These are phyloP conservation scores for Azorinus chamasolen DNA, from an alignment of 2,888 invertebrate genomes.

Conservation along the genomic window DNA sequence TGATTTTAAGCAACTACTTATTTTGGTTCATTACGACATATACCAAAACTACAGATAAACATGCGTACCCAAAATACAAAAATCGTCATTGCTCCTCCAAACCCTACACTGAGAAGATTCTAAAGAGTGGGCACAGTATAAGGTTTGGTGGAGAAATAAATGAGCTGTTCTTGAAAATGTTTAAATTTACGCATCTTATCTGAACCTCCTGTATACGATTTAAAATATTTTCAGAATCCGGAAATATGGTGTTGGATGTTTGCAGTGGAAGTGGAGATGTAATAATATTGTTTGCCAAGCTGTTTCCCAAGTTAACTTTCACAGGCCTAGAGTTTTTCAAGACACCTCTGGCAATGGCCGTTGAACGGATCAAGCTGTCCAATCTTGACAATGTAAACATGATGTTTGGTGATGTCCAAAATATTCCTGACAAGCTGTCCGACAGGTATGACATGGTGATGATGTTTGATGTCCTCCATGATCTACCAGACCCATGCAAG, in stretches of 20 bases:
- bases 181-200: no score
- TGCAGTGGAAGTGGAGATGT: slow-evolving; percentile 31
- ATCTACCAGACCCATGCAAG: slow-evolving; percentile 46
- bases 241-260: slow-evolving; percentile 40
- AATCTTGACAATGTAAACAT: slow-evolving; percentile 33
- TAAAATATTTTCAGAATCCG: slow-evolving; percentile 7
- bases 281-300: slow-evolving; percentile 18
- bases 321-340: slow-evolving; percentile 27
- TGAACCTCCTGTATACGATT: no score
- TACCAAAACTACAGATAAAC: no score
- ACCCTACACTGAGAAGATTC: no score
- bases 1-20: no score
- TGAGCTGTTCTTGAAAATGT: no score
- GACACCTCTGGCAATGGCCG: slow-evolving; percentile 14
- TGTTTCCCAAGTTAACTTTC: slow-evolving; percentile 46
- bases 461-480: slow-evolving; percentile 46
- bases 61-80: no score
- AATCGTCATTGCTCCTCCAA: no score
- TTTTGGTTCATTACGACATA: no score
- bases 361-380: slow-evolving; percentile 5
- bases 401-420: slow-evolving; percentile 35
- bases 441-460: slow-evolving; percentile 43
- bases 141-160: no score
- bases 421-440: slow-evolving; percentile 25
- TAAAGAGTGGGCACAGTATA: no score